Base-by-base conservation (phyloP, 2,888 invertebrate species). In the Dendrolimus pini region DNA sequence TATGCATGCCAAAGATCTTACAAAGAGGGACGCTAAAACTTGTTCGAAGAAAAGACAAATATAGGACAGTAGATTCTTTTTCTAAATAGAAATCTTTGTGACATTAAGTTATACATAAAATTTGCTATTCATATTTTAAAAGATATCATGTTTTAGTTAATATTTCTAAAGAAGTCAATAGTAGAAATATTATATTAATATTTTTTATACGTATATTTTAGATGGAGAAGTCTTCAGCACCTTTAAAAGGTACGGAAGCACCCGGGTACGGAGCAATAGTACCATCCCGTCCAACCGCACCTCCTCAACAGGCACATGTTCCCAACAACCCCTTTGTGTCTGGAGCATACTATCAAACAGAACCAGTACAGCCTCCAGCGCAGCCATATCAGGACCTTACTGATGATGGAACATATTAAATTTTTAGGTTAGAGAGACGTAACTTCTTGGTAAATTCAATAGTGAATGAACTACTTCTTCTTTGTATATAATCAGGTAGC, bases 301-400 rank as follows among this genome's bases (percentile, higher is more conserved):
- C 89, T 54, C 92, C 93, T 18, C 93, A 91, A 61, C 82, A 91
- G 53, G 30, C 30, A 30, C 93, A 93, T 72, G 93, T 93, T 61
- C 90, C 93, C 58, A 92, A 91, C 66, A 92, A 93, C 67, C 92
- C 92, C 1, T 92, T 92, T 75, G 92, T 91, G 14, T 92, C 93
- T 59, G 93, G 93, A 9, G 93, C 92, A 52, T 88, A 93, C 65
- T 91, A 92, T 63, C 91, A 92, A 64, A 92, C 93, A 60, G 93
- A 94, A 71, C 91, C 92, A 7, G 93, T 94, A 8, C 95, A 95
- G 75, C 94, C 94, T 1, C 93, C 92, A 61, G 83, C 94, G 1
- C 92, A 92, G 62, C 92, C 93, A 63, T 86, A 85, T 65, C 82
- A 83, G 10, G 88, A 89, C 53, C 82, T 84, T 58, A 80, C 84